Evolutionary conservation across 92 coral and sea anemone genomes (phyloP).

Genomic region (Epizoanthus rinbou): DNA sequence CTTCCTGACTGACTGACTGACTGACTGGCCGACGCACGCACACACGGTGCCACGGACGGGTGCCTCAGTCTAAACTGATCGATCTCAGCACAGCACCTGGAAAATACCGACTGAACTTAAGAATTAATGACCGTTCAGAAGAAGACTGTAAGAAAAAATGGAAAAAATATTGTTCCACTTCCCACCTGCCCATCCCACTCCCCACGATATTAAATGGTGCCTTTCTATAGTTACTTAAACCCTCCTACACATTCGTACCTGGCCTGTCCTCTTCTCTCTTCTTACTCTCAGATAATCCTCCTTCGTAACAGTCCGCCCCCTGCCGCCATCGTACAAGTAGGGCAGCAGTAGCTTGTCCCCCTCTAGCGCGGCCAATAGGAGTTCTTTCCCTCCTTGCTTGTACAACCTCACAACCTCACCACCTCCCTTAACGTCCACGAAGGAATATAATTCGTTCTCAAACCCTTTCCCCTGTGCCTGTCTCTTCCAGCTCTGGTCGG

Average conservation of each 20-base stretch:
- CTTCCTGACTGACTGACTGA: too few species aligned
- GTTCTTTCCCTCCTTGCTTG: constrained; percentile 54
- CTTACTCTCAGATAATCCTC: constrained; percentile 53
- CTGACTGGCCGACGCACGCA: too few species aligned
- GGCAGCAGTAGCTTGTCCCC: constrained; percentile 46
- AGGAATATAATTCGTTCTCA: constrained; percentile 67
- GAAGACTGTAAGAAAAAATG: neutral
- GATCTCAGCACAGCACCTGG: too few species aligned
- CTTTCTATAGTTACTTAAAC: too few species aligned
- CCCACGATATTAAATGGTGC: neutral
- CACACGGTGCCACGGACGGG: too few species aligned
- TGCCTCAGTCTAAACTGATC: too few species aligned
- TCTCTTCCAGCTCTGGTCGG: constrained; percentile 64
- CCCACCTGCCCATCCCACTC: too few species aligned
- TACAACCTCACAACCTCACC: constrained; percentile 32
- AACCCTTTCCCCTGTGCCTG: constrained; percentile 57
- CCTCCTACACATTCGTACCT: constrained; percentile 30
- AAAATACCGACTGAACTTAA: too few species aligned
- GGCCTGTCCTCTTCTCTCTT: constrained; percentile 31
- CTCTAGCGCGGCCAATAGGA: constrained; percentile 41
- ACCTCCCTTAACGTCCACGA: constrained; percentile 58
- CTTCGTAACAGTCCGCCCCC: constrained; percentile 57
- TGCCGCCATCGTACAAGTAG: constrained; percentile 67
- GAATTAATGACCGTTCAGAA: too few species aligned
- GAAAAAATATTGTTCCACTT: neutral